Evolutionary conservation across 2,113 vertebrate genomes (phyloP).

Genomic region (Emydocephalus ijimae): DNA sequence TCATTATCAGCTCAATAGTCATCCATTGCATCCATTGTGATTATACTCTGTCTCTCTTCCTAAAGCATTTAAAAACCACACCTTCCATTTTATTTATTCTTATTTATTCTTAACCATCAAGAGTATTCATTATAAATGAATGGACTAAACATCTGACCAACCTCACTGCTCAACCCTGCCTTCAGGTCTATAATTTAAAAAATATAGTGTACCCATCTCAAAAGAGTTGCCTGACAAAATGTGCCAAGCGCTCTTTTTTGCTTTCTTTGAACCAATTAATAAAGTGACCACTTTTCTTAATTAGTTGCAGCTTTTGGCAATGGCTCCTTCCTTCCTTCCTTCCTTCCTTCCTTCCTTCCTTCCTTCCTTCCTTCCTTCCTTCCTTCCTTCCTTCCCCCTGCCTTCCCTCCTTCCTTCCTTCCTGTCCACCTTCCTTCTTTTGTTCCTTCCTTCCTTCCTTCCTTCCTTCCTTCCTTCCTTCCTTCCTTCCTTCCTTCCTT

Average conservation of each 20-base stretch:
- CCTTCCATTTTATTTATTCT: background rate
- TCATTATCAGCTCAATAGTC: background rate
- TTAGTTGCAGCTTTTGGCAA: background rate
- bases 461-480: background rate
- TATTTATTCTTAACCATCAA: background rate
- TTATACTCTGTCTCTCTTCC: background rate
- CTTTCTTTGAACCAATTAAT: background rate
- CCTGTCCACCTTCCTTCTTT: too few relatives aligned
- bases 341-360: background rate
- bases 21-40: background rate
- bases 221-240: background rate
- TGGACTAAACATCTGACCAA: background rate
- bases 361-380: background rate
- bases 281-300: background rate
- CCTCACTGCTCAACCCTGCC: too few relatives aligned
- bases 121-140: background rate
- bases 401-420: background rate
- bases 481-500: background rate
- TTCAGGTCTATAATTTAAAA: background rate
- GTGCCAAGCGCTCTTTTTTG: background rate
- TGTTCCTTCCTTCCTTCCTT: background rate
- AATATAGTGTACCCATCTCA: background rate
- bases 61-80: background rate
- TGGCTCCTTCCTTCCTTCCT: background rate
- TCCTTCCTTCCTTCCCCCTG: background rate